Percentiles rank a stretch among this genome's conserved stretches.
These are phyloP conservation scores for Trichopoda pennipes DNA, from an alignment of 2,888 invertebrate genomes.

Conservation along the genomic window DNA sequence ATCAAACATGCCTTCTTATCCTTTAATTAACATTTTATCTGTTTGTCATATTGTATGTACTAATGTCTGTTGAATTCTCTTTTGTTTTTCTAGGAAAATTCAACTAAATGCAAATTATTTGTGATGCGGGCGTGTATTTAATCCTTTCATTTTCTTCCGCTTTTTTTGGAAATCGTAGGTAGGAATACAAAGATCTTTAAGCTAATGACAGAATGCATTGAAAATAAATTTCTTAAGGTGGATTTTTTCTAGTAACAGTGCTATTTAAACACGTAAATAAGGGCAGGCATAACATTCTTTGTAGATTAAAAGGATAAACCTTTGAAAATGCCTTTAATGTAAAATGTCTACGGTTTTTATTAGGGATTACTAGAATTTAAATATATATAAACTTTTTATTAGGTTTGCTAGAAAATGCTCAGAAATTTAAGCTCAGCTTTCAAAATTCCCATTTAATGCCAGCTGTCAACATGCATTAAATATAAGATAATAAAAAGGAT, in stretches of 20 bases:
- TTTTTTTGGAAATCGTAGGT: neutral
- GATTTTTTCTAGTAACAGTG: neutral
- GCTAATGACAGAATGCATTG: neutral
- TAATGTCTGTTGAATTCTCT: slow-evolving; percentile 8
- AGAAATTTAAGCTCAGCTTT: no score
- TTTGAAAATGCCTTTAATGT: neutral
- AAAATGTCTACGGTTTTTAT: neutral
- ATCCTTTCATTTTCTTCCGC: slow-evolving; percentile 52
- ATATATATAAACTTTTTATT: no score
- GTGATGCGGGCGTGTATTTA: slow-evolving; percentile 58
- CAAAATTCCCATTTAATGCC: no score
- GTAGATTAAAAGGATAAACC: neutral
- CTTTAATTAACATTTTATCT: slow-evolving; percentile 54
- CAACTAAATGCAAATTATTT: slow-evolving; percentile 57
- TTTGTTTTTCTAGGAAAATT: slow-evolving; percentile 41
- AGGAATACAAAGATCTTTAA: neutral
- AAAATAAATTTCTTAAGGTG: neutral
- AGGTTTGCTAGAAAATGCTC: no score
- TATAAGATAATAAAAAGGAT: no score
- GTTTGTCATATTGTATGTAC: neutral
- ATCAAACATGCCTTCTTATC: slow-evolving; percentile 53
- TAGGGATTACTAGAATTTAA: neutral
- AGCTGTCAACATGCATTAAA: no score
- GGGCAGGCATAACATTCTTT: neutral
- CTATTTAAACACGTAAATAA: neutral